Evolutionary conservation across 2,113 vertebrate species (phyloP), one percentile per base, ranked within the genome.

Genomic region (Felis chaus): DNA sequence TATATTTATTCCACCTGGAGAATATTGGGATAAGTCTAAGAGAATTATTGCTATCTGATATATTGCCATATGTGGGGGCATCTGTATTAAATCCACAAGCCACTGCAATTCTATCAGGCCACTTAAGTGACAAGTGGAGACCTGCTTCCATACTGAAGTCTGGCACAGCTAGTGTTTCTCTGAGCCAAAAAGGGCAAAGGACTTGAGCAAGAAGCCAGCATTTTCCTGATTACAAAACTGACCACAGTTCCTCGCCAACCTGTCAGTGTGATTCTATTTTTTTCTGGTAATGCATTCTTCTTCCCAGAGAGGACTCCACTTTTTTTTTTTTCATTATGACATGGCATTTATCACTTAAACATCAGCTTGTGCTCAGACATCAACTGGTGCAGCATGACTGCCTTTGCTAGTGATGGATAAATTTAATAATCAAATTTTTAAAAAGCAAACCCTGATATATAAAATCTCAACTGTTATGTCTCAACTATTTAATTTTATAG

Each of bases 131-230:
- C 97, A 93, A 89, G 93, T 97, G 97, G 95, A 97, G 97, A 95
- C 63, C 95, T 98, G 71, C 94, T 98, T 96, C 97, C 97, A 97
- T 95, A 83, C 92, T 87, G 94, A 29, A 80, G 50, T 94, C 97
- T 98, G 98, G 98, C 98, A 89, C 81, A 78, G 92, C 50, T 57
- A 13, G 80, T 79, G 68, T 83, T 79, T 15, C 4, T 74, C 80
- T 45, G 69, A 93, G 98, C 99, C 99, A 99, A 99, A 98, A 97
- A 96, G 99, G 98, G 98, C 98, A 99, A 98, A 99, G 98, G 98
- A 98, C 97, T 97, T 97, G 97, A 97, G 92, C 81, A 95, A 98
- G 98, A 97, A 98, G 98, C 97, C 98, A 98, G 98, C 98, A 96
- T 99, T 97, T 99, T 98, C 98, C 98, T 98, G 98, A 98, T 99